Evolutionary conservation across 2,888 invertebrate genomes (phyloP).

Genomic region (Mylabris sibirica): DNA sequence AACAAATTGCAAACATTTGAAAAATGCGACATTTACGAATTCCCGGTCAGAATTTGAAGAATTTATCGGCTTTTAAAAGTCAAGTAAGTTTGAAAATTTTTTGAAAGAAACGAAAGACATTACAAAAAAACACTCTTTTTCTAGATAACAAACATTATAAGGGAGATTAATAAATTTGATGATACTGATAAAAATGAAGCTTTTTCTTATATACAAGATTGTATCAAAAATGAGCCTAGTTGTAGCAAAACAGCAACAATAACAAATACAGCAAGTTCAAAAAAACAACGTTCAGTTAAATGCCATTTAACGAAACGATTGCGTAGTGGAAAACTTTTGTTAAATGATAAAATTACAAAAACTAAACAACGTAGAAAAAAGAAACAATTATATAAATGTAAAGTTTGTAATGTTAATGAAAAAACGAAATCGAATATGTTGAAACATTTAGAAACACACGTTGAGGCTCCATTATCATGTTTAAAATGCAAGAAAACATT

Average conservation of each 20-base stretch:
- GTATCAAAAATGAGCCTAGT: slow-evolving; percentile 23
- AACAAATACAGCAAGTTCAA: background rate
- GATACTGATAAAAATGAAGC: slow-evolving; percentile 41
- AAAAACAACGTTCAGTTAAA: background rate
- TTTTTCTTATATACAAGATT: slow-evolving; percentile 37
- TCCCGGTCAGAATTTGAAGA: slow-evolving; percentile 31
- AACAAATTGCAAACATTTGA: background rate
- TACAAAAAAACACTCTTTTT: background rate
- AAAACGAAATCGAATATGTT: slow-evolving; percentile 39
- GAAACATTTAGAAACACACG: slow-evolving; percentile 43
- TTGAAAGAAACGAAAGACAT: background rate
- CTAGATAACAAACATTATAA: slow-evolving; percentile 39
- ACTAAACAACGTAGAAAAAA: slow-evolving; percentile 16
- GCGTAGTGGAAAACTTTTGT: background rate
- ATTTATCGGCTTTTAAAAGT: slow-evolving; percentile 34
- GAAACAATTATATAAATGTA: slow-evolving; percentile 35
- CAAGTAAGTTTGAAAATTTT: slow-evolving; percentile 24
- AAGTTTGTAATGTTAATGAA: slow-evolving; percentile 33
- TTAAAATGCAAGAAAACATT: slow-evolving; percentile 38
- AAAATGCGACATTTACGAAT: slow-evolving; percentile 37
- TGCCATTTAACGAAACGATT: background rate
- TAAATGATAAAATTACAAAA: slow-evolving; percentile 9
- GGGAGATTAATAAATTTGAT: slow-evolving; percentile 38
- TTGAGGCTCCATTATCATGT: slow-evolving; percentile 42
- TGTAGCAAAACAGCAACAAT: background rate